Conservation (phyloP, 2,797 vertebrate species). For the Cryptoblepharus egeriae region DNA sequence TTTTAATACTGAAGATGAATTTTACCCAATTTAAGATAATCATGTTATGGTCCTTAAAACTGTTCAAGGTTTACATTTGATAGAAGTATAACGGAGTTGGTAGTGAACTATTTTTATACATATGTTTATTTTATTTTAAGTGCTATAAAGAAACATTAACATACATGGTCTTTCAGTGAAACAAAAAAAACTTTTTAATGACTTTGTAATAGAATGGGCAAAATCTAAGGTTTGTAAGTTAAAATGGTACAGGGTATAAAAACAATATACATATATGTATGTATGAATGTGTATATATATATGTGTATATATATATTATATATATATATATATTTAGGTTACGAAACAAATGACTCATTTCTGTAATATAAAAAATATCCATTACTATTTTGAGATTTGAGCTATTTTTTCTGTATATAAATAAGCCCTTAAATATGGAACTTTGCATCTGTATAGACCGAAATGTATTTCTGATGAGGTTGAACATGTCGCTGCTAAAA, state of each 20-base stretch:
- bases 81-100: constrained; percentile 76
- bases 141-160: constrained; percentile 74
- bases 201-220: constrained; percentile 77
- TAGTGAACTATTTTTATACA: constrained; percentile 83
- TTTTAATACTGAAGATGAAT: constrained; percentile 72
- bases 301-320: constrained; percentile 72
- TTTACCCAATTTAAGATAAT: constrained; percentile 73
- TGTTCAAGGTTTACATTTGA: constrained; percentile 81
- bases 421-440: constrained; percentile 74
- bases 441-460: constrained; percentile 79
- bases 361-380: constrained; percentile 78
- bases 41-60: constrained; percentile 76
- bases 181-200: constrained; percentile 76
- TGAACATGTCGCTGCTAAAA: constrained; percentile 76
- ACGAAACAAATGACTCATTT: constrained; percentile 80
- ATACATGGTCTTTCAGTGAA: constrained; percentile 79
- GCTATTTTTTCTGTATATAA: constrained; percentile 80
- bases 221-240: constrained; percentile 78
- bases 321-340: constrained; percentile 80
- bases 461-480: constrained; percentile 77
- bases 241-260: constrained; percentile 77
- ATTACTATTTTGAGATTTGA: constrained; percentile 75
- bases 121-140: constrained; percentile 78
- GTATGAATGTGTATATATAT: constrained; percentile 75
- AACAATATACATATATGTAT: constrained; percentile 77